These are phyloP conservation scores for Thaumetopoea pityocampa DNA, from an alignment of 1,140 invertebrate species.

Conservation along the genomic window DNA sequence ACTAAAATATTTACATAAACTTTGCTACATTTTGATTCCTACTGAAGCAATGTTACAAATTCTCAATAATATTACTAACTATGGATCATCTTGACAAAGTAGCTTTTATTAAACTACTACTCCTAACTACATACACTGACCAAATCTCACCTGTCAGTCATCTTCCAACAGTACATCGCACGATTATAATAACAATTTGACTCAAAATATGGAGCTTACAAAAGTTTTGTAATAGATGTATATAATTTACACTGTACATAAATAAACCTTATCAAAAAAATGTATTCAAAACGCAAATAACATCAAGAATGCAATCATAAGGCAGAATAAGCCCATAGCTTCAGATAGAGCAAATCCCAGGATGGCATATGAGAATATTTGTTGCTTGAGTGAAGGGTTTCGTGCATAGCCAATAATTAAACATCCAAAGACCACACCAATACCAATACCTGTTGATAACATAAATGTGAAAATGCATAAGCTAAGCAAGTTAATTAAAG, in stretches of 20 bases:
- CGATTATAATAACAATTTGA: constrained; percentile 3
- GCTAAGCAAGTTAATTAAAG: neutral
- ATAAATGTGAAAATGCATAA: constrained; percentile 5
- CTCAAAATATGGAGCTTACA: constrained; percentile 26
- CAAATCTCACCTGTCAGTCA: constrained; percentile 14
- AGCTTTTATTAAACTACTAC: too few species aligned
- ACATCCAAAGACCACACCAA: constrained; percentile 94
- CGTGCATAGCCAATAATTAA: constrained; percentile 93
- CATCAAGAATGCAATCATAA: constrained; percentile 96
- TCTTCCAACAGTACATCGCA: constrained; percentile 1
- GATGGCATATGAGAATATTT: constrained; percentile 95
- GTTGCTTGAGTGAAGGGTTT: constrained; percentile 95
- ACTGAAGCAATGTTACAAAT: too few species aligned
- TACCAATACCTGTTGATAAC: constrained; percentile 86
- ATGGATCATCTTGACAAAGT: too few species aligned
- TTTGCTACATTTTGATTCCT: too few species aligned
- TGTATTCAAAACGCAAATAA: constrained; percentile 84
- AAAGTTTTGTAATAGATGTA: constrained; percentile 18
- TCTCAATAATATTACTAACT: too few species aligned
- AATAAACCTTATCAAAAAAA: constrained; percentile 35
- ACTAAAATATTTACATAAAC: too few species aligned
- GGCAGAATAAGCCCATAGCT: constrained; percentile 97
- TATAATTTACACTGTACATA: constrained; percentile 54
- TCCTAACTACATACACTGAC: constrained; percentile 3
- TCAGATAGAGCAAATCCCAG: constrained; percentile 96